These are phyloP conservation scores for Prolemur simus DNA, from an alignment of 2,113 vertebrate species.

Conservation along the genomic window DNA sequence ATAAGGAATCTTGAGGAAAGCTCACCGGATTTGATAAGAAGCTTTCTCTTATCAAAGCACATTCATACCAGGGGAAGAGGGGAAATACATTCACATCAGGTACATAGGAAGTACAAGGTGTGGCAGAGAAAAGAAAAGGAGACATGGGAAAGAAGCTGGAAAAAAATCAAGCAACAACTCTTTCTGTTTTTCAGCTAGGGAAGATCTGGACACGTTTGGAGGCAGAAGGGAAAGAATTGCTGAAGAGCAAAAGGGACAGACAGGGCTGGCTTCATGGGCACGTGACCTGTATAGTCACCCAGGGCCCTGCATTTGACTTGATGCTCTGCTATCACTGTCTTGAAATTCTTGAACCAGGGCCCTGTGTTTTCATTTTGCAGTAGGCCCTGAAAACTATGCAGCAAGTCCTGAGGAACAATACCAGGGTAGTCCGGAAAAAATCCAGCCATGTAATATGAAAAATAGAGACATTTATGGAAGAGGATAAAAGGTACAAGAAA, in stretches of 20 bases:
- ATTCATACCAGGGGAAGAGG: background rate
- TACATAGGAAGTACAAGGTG: background rate
- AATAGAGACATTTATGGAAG: too few species aligned
- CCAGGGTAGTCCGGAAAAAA: too few species aligned
- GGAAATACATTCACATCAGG: background rate
- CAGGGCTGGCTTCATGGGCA: background rate
- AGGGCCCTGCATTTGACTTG: background rate
- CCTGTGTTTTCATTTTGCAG: background rate
- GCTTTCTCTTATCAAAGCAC: background rate
- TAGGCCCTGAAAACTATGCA: background rate
- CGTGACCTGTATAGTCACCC: too few species aligned
- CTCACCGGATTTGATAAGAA: background rate
- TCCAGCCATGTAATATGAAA: too few species aligned
- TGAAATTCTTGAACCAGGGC: background rate
- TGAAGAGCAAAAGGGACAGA: too few species aligned
- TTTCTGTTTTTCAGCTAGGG: slow-evolving; percentile 3
- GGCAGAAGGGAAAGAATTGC: background rate
- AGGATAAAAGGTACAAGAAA: too few species aligned
- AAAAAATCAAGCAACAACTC: background rate
- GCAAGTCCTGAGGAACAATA: background rate
- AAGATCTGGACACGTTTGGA: background rate
- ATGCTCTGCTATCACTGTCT: background rate
- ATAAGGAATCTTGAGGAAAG: background rate
- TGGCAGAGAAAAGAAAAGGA: background rate
- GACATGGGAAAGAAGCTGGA: background rate